Conservation (phyloP, 2,113 vertebrate genomes). For the Brachyhypopomus gauderio region DNA sequence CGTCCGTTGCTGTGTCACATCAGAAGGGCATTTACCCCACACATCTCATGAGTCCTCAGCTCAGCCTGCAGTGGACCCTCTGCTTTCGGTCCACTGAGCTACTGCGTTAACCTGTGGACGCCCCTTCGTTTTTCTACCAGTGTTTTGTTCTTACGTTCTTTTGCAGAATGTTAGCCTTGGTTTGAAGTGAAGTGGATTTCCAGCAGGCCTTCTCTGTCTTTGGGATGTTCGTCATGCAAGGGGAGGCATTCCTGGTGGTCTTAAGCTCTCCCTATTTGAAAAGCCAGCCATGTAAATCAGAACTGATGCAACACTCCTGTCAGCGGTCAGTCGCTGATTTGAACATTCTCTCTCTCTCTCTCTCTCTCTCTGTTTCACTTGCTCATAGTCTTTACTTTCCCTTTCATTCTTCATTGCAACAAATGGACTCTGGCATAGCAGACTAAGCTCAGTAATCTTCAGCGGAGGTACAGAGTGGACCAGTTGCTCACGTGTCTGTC, state of each 20-base stretch:
- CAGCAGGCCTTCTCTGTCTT: background rate
- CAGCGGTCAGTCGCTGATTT: background rate
- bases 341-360: background rate
- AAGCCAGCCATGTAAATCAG: conserved; percentile 29
- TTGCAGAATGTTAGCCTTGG: background rate
- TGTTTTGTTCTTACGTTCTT: background rate
- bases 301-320: conserved; percentile 16
- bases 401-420: background rate
- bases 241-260: background rate
- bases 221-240: conserved; percentile 3
- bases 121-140: too few relatives aligned
- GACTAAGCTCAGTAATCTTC: background rate
- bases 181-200: conserved; percentile 14
- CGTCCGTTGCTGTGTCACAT: background rate
- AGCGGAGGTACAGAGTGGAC: background rate
- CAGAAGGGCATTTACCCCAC: background rate
- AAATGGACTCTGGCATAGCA: background rate
- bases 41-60: background rate
- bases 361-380: conserved; percentile 33
- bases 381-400: background rate
- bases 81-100: too few relatives aligned
- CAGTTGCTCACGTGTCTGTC: background rate
- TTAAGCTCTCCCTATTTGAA: background rate
- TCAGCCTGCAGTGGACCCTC: too few relatives aligned
- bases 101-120: too few relatives aligned